Percentiles rank a stretch among this genome's conserved stretches.
Conservation (phyloP, 1,140 invertebrate species). For the Amphibalanus amphitrite region DNA sequence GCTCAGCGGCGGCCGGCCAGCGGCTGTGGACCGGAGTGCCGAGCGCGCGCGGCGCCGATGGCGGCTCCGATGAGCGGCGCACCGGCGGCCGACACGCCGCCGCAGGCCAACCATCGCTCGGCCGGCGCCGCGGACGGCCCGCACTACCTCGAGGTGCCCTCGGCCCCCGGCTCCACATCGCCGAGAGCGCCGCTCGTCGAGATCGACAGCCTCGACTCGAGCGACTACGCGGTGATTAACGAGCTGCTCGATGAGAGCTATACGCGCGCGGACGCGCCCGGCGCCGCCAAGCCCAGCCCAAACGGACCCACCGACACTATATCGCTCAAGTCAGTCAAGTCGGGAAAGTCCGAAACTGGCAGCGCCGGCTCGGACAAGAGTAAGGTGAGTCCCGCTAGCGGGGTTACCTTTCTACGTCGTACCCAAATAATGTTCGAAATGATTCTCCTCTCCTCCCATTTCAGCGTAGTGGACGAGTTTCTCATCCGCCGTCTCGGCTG, state of each 20-base stretch:
- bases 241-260: slow-evolving; percentile 5
- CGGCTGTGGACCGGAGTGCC: background rate
- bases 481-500: too few relatives aligned
- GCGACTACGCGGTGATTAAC: slow-evolving; percentile 6
- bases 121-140: too few relatives aligned
- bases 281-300: background rate
- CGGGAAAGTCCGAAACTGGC: background rate
- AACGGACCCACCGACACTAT: background rate
- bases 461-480: too few relatives aligned
- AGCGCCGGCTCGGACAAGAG: background rate
- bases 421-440: too few relatives aligned
- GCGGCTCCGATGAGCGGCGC: background rate
- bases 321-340: background rate
- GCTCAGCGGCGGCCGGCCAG: too few relatives aligned
- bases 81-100: background rate
- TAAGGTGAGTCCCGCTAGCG: background rate
- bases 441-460: too few relatives aligned
- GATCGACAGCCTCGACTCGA: slow-evolving; percentile 9
- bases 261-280: background rate
- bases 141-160: background rate
- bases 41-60: background rate
- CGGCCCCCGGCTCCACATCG: background rate
- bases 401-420: too few relatives aligned
- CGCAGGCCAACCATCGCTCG: background rate
- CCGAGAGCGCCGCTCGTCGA: slow-evolving; percentile 6